Evolutionary conservation across 2,888 invertebrate species (phyloP), one percentile per base, ranked within the genome.

Genomic region (Cerastis rubricosa): DNA sequence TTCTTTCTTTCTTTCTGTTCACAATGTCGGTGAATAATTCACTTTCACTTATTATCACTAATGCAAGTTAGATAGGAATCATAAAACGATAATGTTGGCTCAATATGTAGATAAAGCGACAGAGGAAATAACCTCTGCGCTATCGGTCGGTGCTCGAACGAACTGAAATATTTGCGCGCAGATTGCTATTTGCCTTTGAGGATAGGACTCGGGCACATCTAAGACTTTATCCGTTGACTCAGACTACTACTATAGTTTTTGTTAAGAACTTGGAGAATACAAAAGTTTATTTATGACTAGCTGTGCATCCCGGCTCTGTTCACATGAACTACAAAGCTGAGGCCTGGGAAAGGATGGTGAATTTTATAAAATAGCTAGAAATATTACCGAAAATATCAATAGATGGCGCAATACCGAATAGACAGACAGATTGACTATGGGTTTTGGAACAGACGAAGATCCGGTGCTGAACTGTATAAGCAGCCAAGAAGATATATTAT

Each of bases 171-270:
- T 90, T 91, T 91, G 90, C 88, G 78, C 80, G 80, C 86, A 90
- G 87, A 91, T 92, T 92, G 89, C 86, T 92, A 89, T 92, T 92
- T 92, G 89, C 89, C 81, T 90, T 89, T 86, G 88, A 84, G 81
- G 81, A 88, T 89, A 83, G 87, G 73, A 75, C 76, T 73, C 74
- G 81, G 54, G 81, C n/a, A 76, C 70, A 76, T 84, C 74, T 76
- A 70, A 78, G 78, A 75, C 76, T 81, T 83, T 64, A 74, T 71
- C 54, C 54, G 57, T 74, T 81, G 80, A 69, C 66, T 73, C 47
- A 74, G 63, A 69, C 61, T 51, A 19, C 61, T 64, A 47, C 29
- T 35, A 43, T 49, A 40, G 45, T 45, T 84, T 75, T 75, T 69
- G 66, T 49, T 57, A 63, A 57, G 19, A 65, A 49, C 25, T 49